A percentile compares a stretch with the other conserved stretches of the same genome.
Conservation (phyloP, 2,113 vertebrate genomes). For the Tyto alba region DNA sequence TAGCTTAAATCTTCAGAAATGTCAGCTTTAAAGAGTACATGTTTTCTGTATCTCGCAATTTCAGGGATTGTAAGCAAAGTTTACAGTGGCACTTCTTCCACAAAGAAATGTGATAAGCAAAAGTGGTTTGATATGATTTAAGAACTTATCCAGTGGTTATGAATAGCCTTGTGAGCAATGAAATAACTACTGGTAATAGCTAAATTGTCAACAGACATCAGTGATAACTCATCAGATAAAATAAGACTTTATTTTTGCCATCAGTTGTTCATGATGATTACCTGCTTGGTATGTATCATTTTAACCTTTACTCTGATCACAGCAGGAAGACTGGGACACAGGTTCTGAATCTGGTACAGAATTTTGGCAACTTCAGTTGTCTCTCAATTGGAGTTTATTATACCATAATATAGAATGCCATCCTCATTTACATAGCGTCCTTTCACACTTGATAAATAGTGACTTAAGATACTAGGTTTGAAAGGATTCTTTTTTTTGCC, state of each 20-base stretch:
- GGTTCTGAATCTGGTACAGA: neutral
- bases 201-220: neutral
- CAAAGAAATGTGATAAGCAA: neutral
- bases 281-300: neutral
- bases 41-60: neutral
- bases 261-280: neutral
- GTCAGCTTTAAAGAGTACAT: neutral
- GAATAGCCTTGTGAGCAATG: neutral
- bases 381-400: neutral
- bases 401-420: neutral
- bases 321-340: neutral
- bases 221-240: neutral
- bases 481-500: neutral
- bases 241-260: neutral
- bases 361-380: neutral
- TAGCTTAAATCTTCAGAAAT: neutral
- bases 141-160: neutral
- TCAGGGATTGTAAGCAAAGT: neutral
- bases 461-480: neutral
- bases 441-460: neutral
- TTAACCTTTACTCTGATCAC: neutral
- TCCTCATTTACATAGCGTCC: neutral
- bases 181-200: neutral
- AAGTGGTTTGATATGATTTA: neutral
- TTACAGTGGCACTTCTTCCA: neutral